Evolutionary conservation across 2,797 vertebrate species (phyloP), one percentile per base, ranked within the genome.

Genomic region (Lophura swinhoii): DNA sequence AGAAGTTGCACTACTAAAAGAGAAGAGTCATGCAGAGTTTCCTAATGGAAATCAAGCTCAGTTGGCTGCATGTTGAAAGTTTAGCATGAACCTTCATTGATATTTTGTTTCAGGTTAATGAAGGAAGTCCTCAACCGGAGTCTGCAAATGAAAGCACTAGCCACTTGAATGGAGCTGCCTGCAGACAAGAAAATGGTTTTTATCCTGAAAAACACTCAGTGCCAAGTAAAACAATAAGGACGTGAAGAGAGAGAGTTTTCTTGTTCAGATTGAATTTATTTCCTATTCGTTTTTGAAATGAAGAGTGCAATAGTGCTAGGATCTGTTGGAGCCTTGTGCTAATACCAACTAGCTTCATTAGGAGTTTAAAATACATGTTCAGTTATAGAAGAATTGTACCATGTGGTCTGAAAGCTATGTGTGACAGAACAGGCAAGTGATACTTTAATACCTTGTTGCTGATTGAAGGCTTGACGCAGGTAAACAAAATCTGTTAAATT

Each of bases 141-240:
- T 9, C 33, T 63, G 71, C 81, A 58, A 71, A 68, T 63, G 97
- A 95, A 58, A 93, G 82, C 46, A 74, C 87, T 3, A 26, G 53
- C 2, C 94, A 97, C 26, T 4, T 89, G 80, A 97, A 84, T 23
- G 97, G 97, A 94, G 95, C 74, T 74, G 85, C 84, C 82, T 97
- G 96, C 88, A 96, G 81, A 81, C 97, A 96, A 79, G 97, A 96
- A 81, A 97, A 96, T 39, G 94, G 92, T 17, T 84, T 96, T 74
- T 95, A 90, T 74, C 22, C 90, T 2, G 96, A 93, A 56, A 95
- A 96, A 24, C 77, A 37, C 26, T 43, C 91, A 10, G 91, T 96
- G 77, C 92, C 94, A 84, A 97, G 58, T 90, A 98, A 99, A 97
- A 97, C 97, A 93, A 94, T 98, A 93, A 98, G 97, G 97, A 98